A percentile compares a stretch with the other conserved stretches of the same genome.
Evolutionary conservation across 2,888 invertebrate species (phyloP).

Genomic region (Stramonita haemastoma): DNA sequence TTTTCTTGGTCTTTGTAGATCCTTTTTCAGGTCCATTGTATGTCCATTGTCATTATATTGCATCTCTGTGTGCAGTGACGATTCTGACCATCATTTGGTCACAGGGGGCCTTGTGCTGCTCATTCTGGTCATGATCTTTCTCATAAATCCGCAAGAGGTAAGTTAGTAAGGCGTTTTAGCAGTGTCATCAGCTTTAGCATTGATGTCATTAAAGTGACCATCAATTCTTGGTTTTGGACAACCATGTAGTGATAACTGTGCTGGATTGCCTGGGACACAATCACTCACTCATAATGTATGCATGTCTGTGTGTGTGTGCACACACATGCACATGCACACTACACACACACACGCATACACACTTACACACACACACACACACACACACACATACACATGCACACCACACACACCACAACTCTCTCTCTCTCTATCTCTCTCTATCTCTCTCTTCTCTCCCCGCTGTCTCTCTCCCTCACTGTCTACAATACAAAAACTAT

Average conservation of each 20-base stretch:
- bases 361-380: neutral
- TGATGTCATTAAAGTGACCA: neutral
- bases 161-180: neutral
- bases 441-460: too few relatives aligned
- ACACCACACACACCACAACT: neutral
- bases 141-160: constrained; percentile 43
- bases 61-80: constrained; percentile 39
- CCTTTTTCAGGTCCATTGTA: too few relatives aligned
- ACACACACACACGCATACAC: neutral
- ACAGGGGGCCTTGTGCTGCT: constrained; percentile 45
- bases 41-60: too few relatives aligned
- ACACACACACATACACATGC: neutral
- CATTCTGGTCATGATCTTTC: constrained; percentile 46
- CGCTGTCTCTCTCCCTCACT: too few relatives aligned
- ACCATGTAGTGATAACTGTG: neutral
- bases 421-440: too few relatives aligned
- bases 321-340: neutral
- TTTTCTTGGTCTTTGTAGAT: too few relatives aligned
- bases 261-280: neutral
- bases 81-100: constrained; percentile 48
- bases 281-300: too few relatives aligned
- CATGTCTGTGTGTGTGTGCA: too few relatives aligned
- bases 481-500: too few relatives aligned
- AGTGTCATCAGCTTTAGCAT: neutral
- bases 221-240: neutral